Evolutionary conservation across 2,888 invertebrate genomes (phyloP).

Genomic region (Clunio marinus): DNA sequence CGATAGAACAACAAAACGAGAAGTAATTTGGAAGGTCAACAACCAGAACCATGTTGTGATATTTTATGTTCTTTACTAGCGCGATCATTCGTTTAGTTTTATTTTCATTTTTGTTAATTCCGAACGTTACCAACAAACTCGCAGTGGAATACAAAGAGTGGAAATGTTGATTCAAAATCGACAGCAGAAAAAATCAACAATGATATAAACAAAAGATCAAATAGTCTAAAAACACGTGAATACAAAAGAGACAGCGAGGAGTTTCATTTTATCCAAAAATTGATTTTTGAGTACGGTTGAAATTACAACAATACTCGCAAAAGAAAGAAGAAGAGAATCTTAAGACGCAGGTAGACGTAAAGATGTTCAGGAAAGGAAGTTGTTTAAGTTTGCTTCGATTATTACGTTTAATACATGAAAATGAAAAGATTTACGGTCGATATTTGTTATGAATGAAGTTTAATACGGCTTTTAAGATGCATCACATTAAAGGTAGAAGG

Average conservation of each 20-base stretch:
- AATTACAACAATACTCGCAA: background rate
- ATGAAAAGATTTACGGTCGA: background rate
- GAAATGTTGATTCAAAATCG: background rate
- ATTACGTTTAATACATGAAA: conserved; percentile 20
- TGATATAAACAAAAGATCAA: conserved; percentile 22
- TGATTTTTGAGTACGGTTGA: conserved; percentile 12
- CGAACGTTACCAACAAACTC: background rate
- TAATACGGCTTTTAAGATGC: no score
- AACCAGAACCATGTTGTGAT: conserved; percentile 14
- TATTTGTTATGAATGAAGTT: no score
- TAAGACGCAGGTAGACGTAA: background rate
- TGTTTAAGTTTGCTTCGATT: conserved; percentile 25
- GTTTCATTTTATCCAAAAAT: conserved; percentile 1
- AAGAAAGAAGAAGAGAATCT: background rate
- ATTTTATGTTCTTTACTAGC: background rate
- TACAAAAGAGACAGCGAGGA: background rate
- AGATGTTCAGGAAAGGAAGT: conserved; percentile 33
- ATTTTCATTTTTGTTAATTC: background rate
- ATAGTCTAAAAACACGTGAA: background rate
- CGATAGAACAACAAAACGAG: conserved; percentile 22
- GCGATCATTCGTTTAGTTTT: background rate
- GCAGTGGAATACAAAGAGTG: background rate
- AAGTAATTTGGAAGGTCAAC: conserved; percentile 29
- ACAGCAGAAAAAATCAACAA: conserved; percentile 7
- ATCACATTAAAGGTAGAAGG: background rate